A percentile compares a stretch with the other conserved stretches of the same genome.
These are phyloP conservation scores for Megaleporinus macrocephalus DNA, from an alignment of 2,113 vertebrate species.

Conservation along the genomic window DNA sequence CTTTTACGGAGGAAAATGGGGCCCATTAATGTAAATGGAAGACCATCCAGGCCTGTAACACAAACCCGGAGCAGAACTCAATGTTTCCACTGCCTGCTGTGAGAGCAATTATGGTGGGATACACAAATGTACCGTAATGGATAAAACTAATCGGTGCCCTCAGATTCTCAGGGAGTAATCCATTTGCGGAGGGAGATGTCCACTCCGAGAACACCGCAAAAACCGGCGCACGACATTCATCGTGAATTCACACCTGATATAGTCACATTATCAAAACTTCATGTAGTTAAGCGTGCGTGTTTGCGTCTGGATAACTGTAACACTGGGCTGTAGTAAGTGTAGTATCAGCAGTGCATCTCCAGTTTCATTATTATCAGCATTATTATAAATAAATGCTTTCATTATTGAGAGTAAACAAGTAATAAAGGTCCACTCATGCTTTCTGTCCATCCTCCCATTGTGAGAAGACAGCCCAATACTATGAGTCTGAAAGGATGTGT, in stretches of 20 bases:
- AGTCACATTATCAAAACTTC: conserved; percentile 50
- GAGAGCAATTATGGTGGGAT: conserved; percentile 56
- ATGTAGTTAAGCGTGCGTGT: conserved; percentile 27
- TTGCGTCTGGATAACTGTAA: background rate
- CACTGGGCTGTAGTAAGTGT: accelerated
- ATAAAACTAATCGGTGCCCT: conserved; percentile 47
- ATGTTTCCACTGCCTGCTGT: conserved; percentile 55
- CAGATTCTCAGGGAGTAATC: conserved; percentile 47
- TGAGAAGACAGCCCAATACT: too few relatives aligned
- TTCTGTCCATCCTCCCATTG: too few relatives aligned
- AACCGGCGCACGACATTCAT: conserved; percentile 15
- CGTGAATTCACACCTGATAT: conserved; percentile 40
- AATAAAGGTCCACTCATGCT: too few relatives aligned
- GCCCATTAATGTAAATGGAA: conserved; percentile 61
- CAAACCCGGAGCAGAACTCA: conserved; percentile 53
- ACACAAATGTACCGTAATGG: conserved; percentile 53
- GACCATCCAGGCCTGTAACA: conserved; percentile 55
- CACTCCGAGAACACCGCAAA: conserved; percentile 12
- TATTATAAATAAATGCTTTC: too few relatives aligned
- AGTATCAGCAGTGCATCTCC: too few relatives aligned
- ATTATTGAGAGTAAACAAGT: too few relatives aligned
- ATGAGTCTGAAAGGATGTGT: too few relatives aligned
- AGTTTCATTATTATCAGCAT: too few relatives aligned
- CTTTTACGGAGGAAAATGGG: conserved; percentile 57
- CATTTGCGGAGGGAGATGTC: conserved; percentile 49